These are phyloP conservation scores for Pemphigus obesinymphae DNA, from an alignment of 1,140 invertebrate genomes.

Conservation along the genomic window DNA sequence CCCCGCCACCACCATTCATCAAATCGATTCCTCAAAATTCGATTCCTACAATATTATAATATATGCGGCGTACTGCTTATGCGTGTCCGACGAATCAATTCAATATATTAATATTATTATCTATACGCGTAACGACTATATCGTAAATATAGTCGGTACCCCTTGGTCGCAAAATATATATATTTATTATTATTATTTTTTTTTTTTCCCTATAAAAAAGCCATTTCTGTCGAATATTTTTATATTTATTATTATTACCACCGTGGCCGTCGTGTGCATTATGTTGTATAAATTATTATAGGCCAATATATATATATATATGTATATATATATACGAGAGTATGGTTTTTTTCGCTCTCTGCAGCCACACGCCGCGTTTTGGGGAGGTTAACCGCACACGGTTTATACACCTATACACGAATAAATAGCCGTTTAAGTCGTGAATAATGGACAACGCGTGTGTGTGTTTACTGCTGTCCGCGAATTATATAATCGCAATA, in stretches of 20 bases:
- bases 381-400: too few relatives aligned
- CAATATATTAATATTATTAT: neutral
- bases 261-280: neutral
- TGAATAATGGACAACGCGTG: conserved; percentile 17
- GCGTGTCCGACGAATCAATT: neutral
- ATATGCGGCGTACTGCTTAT: too few relatives aligned
- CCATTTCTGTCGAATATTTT: conserved; percentile 1
- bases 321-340: neutral
- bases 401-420: neutral
- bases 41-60: too few relatives aligned
- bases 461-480: conserved; percentile 23
- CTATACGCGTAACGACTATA: too few relatives aligned
- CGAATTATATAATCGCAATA: conserved; percentile 38
- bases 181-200: too few relatives aligned
- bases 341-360: neutral
- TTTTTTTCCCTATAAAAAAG: too few relatives aligned
- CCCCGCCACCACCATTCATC: neutral
- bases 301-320: too few relatives aligned
- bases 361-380: too few relatives aligned
- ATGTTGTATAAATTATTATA: neutral
- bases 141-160: neutral
- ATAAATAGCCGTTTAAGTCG: conserved; percentile 30
- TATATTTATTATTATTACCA: conserved; percentile 8
- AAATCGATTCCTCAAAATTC: conserved; percentile 9
- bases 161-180: too few relatives aligned